A percentile compares a stretch with the other conserved stretches of the same genome.
Evolutionary conservation across 2,797 vertebrate species (phyloP).

Genomic region (Danio albolineatus): DNA sequence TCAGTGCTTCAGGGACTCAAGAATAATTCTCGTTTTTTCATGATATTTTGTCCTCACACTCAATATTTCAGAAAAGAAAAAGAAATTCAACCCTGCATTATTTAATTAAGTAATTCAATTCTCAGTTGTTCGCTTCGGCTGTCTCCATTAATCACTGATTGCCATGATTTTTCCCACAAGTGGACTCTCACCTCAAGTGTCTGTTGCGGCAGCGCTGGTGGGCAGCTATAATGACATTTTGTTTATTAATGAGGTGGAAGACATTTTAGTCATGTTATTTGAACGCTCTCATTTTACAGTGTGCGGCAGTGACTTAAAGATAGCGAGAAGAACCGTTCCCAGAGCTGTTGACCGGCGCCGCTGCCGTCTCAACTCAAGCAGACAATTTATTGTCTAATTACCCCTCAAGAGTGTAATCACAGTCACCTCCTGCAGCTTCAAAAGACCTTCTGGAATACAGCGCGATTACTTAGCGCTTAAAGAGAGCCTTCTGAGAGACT

Average conservation of each 20-base stretch:
- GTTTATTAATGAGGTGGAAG: neutral
- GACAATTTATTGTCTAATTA: slow-evolving; percentile 41
- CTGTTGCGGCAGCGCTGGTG: slow-evolving; percentile 4
- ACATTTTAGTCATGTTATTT: neutral
- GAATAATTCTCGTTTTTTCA: neutral
- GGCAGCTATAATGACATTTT: slow-evolving; percentile 4
- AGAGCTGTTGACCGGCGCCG: neutral
- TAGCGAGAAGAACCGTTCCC: slow-evolving; percentile 11
- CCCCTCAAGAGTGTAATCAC: slow-evolving; percentile 41
- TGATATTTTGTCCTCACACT: neutral
- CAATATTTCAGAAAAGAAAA: neutral
- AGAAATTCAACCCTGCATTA: neutral
- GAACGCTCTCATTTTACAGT: neutral
- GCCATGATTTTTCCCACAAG: neutral
- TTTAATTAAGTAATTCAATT: neutral
- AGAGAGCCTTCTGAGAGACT: slow-evolving; percentile 11
- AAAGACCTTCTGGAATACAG: slow-evolving; percentile 25
- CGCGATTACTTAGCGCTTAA: neutral
- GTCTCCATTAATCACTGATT: neutral
- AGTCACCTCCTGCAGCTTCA: neutral
- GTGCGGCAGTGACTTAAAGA: neutral
- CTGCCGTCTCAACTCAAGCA: slow-evolving; percentile 27
- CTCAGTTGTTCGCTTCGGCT: neutral
- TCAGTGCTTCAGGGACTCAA: neutral
- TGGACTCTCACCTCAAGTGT: slow-evolving; percentile 15